These are phyloP conservation scores for Ptychodera flava DNA, from an alignment of 35 echinoderm and acorn worm species.

Conservation along the genomic window DNA sequence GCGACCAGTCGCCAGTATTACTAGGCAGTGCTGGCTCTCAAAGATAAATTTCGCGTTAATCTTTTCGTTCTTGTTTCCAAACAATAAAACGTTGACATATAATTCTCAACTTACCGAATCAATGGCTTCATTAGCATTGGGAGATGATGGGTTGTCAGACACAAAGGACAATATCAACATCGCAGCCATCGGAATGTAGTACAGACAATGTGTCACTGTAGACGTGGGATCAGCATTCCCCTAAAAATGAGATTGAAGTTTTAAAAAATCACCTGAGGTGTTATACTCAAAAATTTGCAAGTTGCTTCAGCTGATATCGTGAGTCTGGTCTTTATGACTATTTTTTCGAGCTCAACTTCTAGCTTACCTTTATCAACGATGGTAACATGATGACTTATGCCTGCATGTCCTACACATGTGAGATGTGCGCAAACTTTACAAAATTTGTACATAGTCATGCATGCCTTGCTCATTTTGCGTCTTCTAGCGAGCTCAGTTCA, in stretches of 20 bases:
- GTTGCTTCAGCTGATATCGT: not conserved
- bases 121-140: conserved; percentile 40
- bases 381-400: too few relatives aligned
- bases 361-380: too few relatives aligned
- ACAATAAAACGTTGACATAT: too few relatives aligned
- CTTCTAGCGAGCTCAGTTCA: too few relatives aligned
- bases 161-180: not conserved
- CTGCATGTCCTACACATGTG: too few relatives aligned
- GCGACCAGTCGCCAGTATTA: not conserved
- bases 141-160: not conserved
- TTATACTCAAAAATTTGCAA: not conserved
- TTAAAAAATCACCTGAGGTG: not conserved
- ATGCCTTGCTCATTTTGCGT: too few relatives aligned
- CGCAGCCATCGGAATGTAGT: not conserved
- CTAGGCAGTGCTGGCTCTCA: not conserved
- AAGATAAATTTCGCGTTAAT: not conserved
- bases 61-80: too few relatives aligned
- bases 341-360: too few relatives aligned
- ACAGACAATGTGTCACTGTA: not conserved
- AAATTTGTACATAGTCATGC: too few relatives aligned
- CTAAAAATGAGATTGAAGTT: conserved; percentile 22
- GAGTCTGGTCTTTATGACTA: too few relatives aligned
- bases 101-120: conserved; percentile 53
- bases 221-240: conserved; percentile 18
- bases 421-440: too few relatives aligned